phyloP scores from a whole-genome alignment of 1,140 invertebrate species.

The Nasonia longicornis region DNA sequence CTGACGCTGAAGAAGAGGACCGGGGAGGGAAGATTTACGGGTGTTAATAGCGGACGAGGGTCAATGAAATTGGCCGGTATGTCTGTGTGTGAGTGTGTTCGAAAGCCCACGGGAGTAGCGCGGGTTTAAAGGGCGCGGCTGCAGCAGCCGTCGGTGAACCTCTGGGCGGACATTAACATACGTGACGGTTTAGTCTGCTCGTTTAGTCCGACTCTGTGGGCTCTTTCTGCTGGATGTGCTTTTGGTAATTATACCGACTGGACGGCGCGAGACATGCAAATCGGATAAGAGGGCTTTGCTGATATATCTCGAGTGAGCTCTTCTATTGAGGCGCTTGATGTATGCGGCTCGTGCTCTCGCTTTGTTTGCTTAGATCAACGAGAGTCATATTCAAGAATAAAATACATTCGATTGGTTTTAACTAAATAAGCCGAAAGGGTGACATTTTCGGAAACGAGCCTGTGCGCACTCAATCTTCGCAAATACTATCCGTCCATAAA shows the following conservation, averaged over 20 bases:
- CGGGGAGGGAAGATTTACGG: background rate
- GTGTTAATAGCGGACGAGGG: slow-evolving; percentile 8
- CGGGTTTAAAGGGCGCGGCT: slow-evolving; percentile 4
- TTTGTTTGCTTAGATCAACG: background rate
- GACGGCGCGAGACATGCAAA: slow-evolving; percentile 37
- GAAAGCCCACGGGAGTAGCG: slow-evolving; percentile 15
- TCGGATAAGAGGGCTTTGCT: slow-evolving; percentile 19
- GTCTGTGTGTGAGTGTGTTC: background rate
- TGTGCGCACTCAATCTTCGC: background rate
- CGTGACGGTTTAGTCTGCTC: background rate
- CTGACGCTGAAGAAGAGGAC: background rate
- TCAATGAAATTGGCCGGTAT: slow-evolving; percentile 30
- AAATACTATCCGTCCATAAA: slow-evolving; percentile 2
- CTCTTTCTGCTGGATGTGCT: slow-evolving; percentile 23
- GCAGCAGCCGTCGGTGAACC: background rate
- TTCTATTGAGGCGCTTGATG: background rate
- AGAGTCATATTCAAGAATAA: too few species aligned
- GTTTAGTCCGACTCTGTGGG: background rate
- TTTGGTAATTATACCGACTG: slow-evolving; percentile 22
- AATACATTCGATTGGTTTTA: too few species aligned
- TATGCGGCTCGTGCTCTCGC: background rate
- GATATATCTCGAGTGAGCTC: background rate
- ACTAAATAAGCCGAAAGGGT: background rate
- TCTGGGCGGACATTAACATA: slow-evolving; percentile 41
- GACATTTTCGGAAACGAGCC: background rate